Base-by-base conservation (phyloP, 2,888 invertebrate species). In the Heteromyza rotundicornis region DNA sequence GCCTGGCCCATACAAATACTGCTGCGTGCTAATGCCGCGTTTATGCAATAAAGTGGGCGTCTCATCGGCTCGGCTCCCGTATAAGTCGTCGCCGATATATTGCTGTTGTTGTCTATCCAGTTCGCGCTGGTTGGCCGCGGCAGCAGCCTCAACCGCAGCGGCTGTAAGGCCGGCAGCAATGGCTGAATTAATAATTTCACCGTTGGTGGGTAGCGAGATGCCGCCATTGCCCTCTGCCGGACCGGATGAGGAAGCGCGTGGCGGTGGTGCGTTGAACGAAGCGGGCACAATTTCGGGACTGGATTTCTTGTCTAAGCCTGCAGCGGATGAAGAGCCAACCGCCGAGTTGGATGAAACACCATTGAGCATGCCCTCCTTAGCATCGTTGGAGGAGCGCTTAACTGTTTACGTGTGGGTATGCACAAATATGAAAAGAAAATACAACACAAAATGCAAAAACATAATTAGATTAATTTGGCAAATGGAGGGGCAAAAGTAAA, bases 211-310 rank as follows among this genome's bases (percentile, higher is more conserved):
- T 64, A 76, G 32, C 2, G 75, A 77, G 12, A 66, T 32, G 14
- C 67, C 68, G n/a, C n/a, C n/a, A 57, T 52, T 65, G 65, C 23
- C 64, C 62, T 64, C 22, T 27, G 59, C 32, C 36, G 61, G 2
- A 35, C 56, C 20, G 54, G 60, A 50, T 56, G 56, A 17, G 14
- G 59, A 8, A 57, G 44, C 17, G 19, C 19, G 17, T 1, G 74
- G 69, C 2, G 79, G 75, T 24, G 74, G 67, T 40, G 77, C 73
- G 61, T 78, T 77, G 23, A 76, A 79, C 47, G 80, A 72, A 50
- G 80, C 71, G 19, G 79, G 79, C 49, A 79, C 78, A 66, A 79
- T 75, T 78, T 79, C 79, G 62, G 79, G 79, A 60, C 79, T 79
- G 24, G 79, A 79, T 69, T 79, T 79, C 62, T 80, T 79, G 56